phyloP scores from a whole-genome alignment of 2,113 vertebrate genomes.

The Orcinus orca region DNA sequence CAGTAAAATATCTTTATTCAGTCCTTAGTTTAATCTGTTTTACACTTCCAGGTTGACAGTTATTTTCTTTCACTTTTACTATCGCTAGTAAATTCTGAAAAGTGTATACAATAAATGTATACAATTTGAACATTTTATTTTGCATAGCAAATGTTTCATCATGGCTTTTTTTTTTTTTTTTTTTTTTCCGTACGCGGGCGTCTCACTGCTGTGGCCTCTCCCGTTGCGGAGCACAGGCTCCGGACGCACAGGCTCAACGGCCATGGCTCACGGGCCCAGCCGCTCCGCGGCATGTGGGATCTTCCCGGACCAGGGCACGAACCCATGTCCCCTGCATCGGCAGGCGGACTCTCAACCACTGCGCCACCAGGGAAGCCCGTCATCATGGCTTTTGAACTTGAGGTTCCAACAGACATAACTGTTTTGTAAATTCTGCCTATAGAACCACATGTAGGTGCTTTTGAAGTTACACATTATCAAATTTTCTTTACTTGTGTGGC shows the following conservation, averaged over 20 bases:
- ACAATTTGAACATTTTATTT: not conserved
- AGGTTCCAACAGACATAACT: not conserved
- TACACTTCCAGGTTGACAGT: not conserved
- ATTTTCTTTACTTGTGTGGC: not conserved
- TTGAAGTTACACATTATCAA: not conserved
- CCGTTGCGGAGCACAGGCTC: no score
- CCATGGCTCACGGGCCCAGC: no score
- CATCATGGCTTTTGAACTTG: not conserved
- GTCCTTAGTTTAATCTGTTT: not conserved
- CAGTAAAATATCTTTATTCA: not conserved
- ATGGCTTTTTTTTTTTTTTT: not conserved
- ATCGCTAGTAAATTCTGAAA: no score
- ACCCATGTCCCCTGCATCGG: no score
- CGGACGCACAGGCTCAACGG: no score
- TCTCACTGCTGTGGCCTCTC: no score
- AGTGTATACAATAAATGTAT: no score
- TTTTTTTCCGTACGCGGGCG: no score
- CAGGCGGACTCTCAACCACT: no score
- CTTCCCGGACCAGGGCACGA: no score
- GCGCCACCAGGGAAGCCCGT: no score
- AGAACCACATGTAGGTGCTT: not conserved
- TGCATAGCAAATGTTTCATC: not conserved
- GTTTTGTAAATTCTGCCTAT: not conserved
- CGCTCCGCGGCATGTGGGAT: no score
- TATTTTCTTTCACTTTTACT: not conserved